phyloP scores from a whole-genome alignment of 2,113 vertebrate genomes.

The Alces alces region DNA sequence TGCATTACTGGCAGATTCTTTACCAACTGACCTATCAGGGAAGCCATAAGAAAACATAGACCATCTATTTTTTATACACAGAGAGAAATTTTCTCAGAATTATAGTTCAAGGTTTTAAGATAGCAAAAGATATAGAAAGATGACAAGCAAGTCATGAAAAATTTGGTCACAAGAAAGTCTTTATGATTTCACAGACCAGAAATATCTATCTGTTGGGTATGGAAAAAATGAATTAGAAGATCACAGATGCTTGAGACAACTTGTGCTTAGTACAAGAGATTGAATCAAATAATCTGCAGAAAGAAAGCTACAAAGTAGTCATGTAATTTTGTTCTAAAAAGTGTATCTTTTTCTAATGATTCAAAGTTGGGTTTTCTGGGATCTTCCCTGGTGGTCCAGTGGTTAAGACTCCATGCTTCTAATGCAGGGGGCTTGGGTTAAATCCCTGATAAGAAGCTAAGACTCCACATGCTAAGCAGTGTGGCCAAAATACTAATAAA shows the following conservation, averaged over 20 bases:
- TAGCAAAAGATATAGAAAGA: background rate
- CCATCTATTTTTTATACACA: background rate
- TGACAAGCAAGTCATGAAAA: background rate
- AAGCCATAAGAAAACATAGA: background rate
- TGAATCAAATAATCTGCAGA: background rate
- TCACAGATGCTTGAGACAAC: background rate
- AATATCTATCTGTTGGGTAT: background rate
- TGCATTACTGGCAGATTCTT: background rate
- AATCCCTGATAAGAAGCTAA: background rate
- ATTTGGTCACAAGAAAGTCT: background rate
- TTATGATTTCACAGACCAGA: background rate
- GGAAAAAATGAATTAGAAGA: background rate
- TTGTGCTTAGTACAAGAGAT: background rate
- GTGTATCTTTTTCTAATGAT: background rate
- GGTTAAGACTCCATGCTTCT: background rate
- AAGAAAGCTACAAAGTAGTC: background rate
- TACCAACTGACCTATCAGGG: background rate
- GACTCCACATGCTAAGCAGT: background rate
- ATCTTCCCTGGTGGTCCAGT: background rate
- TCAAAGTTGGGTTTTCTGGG: background rate
- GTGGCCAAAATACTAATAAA: background rate
- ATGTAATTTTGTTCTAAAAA: background rate
- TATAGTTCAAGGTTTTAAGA: background rate
- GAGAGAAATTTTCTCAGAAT: background rate
- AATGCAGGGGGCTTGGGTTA: background rate